Base-by-base conservation (phyloP, 1,140 invertebrate species). In the Drosophila paulistorum region DNA sequence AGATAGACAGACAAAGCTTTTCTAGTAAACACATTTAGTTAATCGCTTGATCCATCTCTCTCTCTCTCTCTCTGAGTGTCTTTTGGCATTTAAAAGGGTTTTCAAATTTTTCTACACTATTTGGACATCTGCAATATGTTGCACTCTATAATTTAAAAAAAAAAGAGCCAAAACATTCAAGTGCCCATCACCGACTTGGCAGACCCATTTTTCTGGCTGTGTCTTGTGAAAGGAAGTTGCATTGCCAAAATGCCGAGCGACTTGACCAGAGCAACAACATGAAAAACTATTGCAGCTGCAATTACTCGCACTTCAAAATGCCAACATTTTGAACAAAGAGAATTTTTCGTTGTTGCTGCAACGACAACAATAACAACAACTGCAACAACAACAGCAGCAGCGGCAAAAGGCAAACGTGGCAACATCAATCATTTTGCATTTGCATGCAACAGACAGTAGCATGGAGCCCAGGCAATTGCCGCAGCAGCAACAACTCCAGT, bases 271-370 rank as follows among this genome's bases (percentile, higher is more conserved):
- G 78, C 60, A 65, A 65, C 62, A 81, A 86, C 83, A 87, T 82
- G 83, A 82, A 86, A 87, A 87, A 89, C 76, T 87, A 87, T 86
- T 86, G 84, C 84, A 87, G 79, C 83, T 86, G 83, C 83, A 86
- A 86, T 86, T 86, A 86, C 84, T 86, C 83, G 83, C 83, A 86
- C 84, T 86, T 86, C 83, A 86, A 86, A 86, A 86, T 86, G 83
- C 83, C 83, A 86, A 89, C 83, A 71, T 77, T 86, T 79, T 77
- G 83, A 74, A 87, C 83, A 86, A 86, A 83, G 84, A 86, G 84
- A 86, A 86, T 86, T 59, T 89, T 86, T 83, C 69, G 75, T 68
- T 86, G 84, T 76, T 63, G 63, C 37, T 57, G 20, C 58, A 54
- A 20, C 48, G 59, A 54, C 64, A 51, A 54, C 54, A 54, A 35